phyloP scores from a whole-genome alignment of 1,140 invertebrate genomes.

The Lutraria rhynchaena region DNA sequence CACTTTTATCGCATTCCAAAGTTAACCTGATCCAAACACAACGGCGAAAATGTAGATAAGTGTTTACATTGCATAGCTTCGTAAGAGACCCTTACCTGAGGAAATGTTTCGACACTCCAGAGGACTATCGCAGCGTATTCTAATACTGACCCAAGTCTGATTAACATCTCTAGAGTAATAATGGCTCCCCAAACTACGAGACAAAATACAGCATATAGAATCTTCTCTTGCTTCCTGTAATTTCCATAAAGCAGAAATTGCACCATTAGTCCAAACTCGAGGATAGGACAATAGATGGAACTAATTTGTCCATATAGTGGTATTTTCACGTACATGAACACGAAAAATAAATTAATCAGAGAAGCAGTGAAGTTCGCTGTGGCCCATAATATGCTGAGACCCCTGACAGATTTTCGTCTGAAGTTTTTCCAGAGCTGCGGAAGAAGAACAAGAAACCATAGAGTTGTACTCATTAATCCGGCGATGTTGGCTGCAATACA shows the following conservation, averaged over 20 bases:
- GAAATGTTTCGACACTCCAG: conserved; percentile 73
- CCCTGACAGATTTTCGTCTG: conserved; percentile 66
- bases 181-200: conserved; percentile 53
- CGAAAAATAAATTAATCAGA: conserved; percentile 71
- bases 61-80: not conserved
- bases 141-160: conserved; percentile 56
- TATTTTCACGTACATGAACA: conserved; percentile 63
- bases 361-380: conserved; percentile 72
- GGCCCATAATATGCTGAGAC: conserved; percentile 66
- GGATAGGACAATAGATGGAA: conserved; percentile 64
- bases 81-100: conserved; percentile 63
- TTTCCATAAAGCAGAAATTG: conserved; percentile 66
- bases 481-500: conserved; percentile 66
- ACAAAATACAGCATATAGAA: conserved; percentile 54
- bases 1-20: too few species aligned
- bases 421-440: conserved; percentile 73
- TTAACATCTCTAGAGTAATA: conserved; percentile 57
- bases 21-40: too few species aligned
- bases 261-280: conserved; percentile 64
- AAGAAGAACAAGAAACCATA: conserved; percentile 71
- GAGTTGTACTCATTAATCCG: conserved; percentile 66
- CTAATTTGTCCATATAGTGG: conserved; percentile 67
- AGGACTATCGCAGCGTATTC: conserved; percentile 69
- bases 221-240: conserved; percentile 43
- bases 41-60: too few species aligned